Evolutionary conservation across 2,797 vertebrate species (phyloP), one percentile per base, ranked within the genome.

Genomic region (Bradypus variegatus): DNA sequence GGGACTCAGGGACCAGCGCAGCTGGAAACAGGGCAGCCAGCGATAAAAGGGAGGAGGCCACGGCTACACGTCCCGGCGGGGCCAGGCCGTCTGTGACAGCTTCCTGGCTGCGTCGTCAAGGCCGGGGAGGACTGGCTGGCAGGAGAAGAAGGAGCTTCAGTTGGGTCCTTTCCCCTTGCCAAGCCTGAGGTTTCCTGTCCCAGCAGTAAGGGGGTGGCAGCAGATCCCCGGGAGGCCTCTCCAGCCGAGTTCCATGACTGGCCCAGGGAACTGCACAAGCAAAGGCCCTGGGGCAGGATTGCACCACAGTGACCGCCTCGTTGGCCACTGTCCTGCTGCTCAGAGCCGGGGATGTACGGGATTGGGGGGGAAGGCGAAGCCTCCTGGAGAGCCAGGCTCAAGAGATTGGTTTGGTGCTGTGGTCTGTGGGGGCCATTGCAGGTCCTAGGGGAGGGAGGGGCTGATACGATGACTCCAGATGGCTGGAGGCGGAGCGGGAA

Each of bases 51-150:
- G 41, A 53, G 62, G 18, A 50, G 60, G 7, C 69, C 10, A 0
- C 18, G 13, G 78, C 50, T n/a, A 14, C 4, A 0, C 0, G 7
- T 36, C 50, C 25, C 8, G 15, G 33, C 0, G 2, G 41, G 79
- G 41, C 69, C 3, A 1, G 7, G 73, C 50, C 65, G 69, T 11
- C 64, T 19, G 38, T 3, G 12, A 27, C 31, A n/a, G 36, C 89
- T 62, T 78, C 73, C 25, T 73, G 80, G 80, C 29, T 15, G 50
- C 9, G 16, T 23, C 36, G 78, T 33, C 9, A 73, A 58, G 70
- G 11, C 31, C 78, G 38, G 76, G 29, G 21, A 73, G 36, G n/a
- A 38, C 1, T 38, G n/a, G 3, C 38, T 0, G 8, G 25, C 55
- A 53, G n/a, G 53, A 33, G 81, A 45, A 10, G 36, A 15, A 18